Percentiles rank a stretch among this genome's conserved stretches.
Conservation (phyloP, 1,140 invertebrate species). For the Coenobita brevimanus region DNA sequence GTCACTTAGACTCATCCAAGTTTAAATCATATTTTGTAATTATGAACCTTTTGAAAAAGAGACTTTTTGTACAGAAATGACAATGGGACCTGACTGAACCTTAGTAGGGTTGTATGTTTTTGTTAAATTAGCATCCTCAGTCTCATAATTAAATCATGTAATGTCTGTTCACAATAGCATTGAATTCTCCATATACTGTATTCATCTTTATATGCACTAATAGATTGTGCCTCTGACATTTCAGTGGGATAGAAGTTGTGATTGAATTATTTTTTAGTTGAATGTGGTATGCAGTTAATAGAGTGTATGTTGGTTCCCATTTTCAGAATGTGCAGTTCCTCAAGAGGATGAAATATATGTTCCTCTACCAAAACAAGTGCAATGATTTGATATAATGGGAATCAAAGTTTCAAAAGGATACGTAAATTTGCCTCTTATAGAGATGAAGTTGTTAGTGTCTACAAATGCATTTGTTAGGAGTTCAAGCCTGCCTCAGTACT, state of each 20-base stretch:
- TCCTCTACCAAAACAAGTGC: neutral
- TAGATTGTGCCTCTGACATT: constrained; percentile 46
- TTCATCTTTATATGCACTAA: constrained; percentile 44
- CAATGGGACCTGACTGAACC: constrained; percentile 63
- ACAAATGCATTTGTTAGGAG: too few species aligned
- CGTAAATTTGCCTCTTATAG: too few species aligned
- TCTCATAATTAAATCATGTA: constrained; percentile 41
- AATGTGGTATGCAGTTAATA: neutral
- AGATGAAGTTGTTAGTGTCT: too few species aligned
- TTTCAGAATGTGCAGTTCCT: constrained; percentile 35
- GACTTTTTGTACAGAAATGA: constrained; percentile 64
- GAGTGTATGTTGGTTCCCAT: constrained; percentile 13
- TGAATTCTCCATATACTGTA: constrained; percentile 30
- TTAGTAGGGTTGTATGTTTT: constrained; percentile 52
- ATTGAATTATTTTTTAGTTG: constrained; percentile 21
- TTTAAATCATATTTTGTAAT: constrained; percentile 65
- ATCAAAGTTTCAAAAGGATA: too few species aligned
- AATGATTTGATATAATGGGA: too few species aligned
- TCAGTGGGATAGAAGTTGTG: constrained; percentile 28
- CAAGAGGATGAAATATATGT: neutral
- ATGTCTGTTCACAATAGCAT: constrained; percentile 55
- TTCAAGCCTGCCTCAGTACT: too few species aligned
- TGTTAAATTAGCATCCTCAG: constrained; percentile 47
- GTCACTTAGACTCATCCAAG: constrained; percentile 50
- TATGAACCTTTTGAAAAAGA: constrained; percentile 40